Conservation (phyloP, 2,113 vertebrate genomes). For the Paradisaea rubra region DNA sequence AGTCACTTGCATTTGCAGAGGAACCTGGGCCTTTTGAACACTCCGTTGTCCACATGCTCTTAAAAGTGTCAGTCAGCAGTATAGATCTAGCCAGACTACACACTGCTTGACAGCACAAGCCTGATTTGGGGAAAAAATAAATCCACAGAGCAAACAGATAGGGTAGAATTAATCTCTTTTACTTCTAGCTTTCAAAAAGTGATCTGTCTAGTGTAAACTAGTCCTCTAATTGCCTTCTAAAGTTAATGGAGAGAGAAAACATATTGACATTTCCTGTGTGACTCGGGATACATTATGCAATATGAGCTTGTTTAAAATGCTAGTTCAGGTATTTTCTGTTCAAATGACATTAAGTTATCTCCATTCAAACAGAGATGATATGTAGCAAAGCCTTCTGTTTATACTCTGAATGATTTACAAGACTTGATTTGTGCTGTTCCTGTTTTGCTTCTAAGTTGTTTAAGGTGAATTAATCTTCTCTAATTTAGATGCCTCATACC, state of each 20-base stretch:
- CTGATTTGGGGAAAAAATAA: not conserved
- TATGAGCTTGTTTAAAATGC: not conserved
- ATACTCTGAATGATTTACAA: constrained; percentile 13
- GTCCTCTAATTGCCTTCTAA: constrained; percentile 52
- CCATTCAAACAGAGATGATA: not conserved
- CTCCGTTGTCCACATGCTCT: not conserved
- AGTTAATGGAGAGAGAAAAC: constrained; percentile 54
- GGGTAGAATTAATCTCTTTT: constrained; percentile 36
- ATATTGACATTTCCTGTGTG: constrained; percentile 44
- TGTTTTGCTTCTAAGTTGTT: not conserved
- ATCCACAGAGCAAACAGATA: constrained; percentile 25
- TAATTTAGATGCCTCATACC: not conserved
- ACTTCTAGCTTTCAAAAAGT: constrained; percentile 26
- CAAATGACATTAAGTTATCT: not conserved
- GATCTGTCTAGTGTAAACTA: constrained; percentile 50
- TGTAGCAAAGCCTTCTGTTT: not conserved
- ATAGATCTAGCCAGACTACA: not conserved
- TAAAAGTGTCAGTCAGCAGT: not conserved
- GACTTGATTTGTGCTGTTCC: not conserved
- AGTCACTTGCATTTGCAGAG: not conserved
- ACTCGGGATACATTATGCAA: not conserved
- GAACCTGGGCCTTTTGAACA: not conserved
- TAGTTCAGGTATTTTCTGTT: constrained; percentile 22
- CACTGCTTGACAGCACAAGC: not conserved
- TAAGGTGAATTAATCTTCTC: not conserved